These are phyloP conservation scores for Allobates femoralis DNA, from an alignment of 2,797 vertebrate genomes.

Conservation along the genomic window DNA sequence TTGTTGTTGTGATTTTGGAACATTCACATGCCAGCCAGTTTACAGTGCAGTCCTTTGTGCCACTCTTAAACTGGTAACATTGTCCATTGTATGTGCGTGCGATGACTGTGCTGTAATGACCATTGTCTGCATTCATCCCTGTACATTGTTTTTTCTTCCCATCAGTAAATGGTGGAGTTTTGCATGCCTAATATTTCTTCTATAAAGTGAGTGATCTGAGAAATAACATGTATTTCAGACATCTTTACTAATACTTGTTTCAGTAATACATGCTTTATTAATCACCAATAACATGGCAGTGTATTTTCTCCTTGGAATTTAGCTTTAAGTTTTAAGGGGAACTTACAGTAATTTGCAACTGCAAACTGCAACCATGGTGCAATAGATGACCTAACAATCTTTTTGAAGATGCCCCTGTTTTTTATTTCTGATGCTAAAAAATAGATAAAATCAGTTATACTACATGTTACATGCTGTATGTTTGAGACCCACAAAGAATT, in stretches of 20 bases:
- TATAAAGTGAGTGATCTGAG: background rate
- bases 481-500: too few relatives aligned
- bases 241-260: background rate
- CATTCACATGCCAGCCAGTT: conserved; percentile 14
- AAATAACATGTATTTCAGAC: background rate
- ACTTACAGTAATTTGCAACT: background rate
- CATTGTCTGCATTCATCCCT: background rate
- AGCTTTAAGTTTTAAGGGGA: background rate
- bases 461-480: too few relatives aligned
- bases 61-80: background rate
- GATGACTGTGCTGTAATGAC: background rate
- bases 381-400: too few relatives aligned
- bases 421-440: too few relatives aligned
- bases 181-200: background rate
- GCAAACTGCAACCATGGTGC: too few relatives aligned
- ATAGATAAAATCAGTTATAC: too few relatives aligned
- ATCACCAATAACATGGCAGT: background rate
- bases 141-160: background rate
- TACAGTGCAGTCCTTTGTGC: conserved; percentile 2
- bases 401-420: too few relatives aligned
- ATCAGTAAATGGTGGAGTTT: background rate
- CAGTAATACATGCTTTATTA: too few relatives aligned
- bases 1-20: background rate
- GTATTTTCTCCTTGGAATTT: background rate
- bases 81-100: background rate